Evolutionary conservation across 1,140 invertebrate species (phyloP), one percentile per base, ranked within the genome.

Genomic region (Anthonomus grandis): DNA sequence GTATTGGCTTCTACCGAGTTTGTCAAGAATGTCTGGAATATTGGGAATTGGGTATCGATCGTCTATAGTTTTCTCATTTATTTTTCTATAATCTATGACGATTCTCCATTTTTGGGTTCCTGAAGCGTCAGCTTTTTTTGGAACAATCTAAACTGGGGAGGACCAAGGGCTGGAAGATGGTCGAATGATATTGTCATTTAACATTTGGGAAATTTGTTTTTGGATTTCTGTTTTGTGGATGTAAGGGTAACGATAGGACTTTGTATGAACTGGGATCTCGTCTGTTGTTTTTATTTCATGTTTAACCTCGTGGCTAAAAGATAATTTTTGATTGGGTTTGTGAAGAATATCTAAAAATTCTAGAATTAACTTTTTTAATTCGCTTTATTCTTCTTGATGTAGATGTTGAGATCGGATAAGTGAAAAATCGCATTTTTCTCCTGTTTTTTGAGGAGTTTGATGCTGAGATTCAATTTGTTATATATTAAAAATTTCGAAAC

Each of bases 41-140:
- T 73, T 64, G 6, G 80, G 79, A 3, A 83, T 51, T 3, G 81
- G 79, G 64, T 74, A 83, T 19, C 49, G 62, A 60, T 82, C 77
- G 9, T 62, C 63, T 12, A 73, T 62, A 8, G 70, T 74, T 52
- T 67, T 67, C 19, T 73, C 64, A 62, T 77, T 76, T 10, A 76
- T 25, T 60, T 72, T 71, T 41, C 73, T 36, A 59, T 70, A 77
- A 62, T 74, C 75, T 12, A 74, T 58, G 15, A 74, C 69, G 2
- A 76, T 34, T 47, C 72, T 60, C 61, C 64, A 70, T 66, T 73
- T 69, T 22, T 48, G 13, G 27, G 25, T 47, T 8, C 62, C 64
- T 13, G 59, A 49, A 1, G 63, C 56, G 18, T 60, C 62, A 1
- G 23, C 22, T 57, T 70, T 67, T 49, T 69, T 70, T 25, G 53